Evolutionary conservation across 35 echinoderm and acorn worm genomes (phyloP), one percentile per base, ranked within the genome.

Genomic region (Eucidaris tribuloides): DNA sequence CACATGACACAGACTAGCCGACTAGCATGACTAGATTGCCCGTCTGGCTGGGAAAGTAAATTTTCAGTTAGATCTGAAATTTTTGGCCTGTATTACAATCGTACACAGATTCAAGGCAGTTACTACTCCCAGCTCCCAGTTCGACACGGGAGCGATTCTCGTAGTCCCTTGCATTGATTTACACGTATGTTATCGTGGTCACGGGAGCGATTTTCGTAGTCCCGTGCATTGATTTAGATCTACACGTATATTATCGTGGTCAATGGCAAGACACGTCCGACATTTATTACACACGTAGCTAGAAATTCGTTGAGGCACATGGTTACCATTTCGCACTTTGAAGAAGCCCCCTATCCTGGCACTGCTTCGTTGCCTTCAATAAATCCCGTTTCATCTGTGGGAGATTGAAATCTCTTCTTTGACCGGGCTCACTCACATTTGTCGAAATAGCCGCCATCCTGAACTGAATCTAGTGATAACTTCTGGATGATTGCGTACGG

Each of bases 261-360:
- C 5, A 24, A 36, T 58, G 30, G 20, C 37, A 15, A 5, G 17
- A 3, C 27, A 30, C 9, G 23, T 25, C 2, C 15, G 44, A 45
- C 43, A 35, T 33, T 50, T 86, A 33, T 33, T 20, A 19, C 83
- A n/a, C n/a, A n/a, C n/a, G n/a, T n/a, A n/a, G n/a, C n/a, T n/a
- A n/a, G n/a, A n/a, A n/a, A n/a, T n/a, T n/a, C n/a, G n/a, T n/a
- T n/a, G n/a, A n/a, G n/a, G n/a, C n/a, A n/a, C n/a, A n/a, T n/a
- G n/a, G n/a, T 90, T 86, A 91, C 92, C 92, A 96, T 83, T 96
- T 96, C 9, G 82, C 92, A 83, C 92, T 96, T 52, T 96, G 87
- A 6, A 86, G 61, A 58, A 96, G 87, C 1, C 92, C 88, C 79
- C 88, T 85, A 45, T 89, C 82, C 29, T 64, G 50, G 52, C 87